Evolutionary conservation across 2,797 vertebrate genomes (phyloP).

Genomic region (Peromyscus eremicus): DNA sequence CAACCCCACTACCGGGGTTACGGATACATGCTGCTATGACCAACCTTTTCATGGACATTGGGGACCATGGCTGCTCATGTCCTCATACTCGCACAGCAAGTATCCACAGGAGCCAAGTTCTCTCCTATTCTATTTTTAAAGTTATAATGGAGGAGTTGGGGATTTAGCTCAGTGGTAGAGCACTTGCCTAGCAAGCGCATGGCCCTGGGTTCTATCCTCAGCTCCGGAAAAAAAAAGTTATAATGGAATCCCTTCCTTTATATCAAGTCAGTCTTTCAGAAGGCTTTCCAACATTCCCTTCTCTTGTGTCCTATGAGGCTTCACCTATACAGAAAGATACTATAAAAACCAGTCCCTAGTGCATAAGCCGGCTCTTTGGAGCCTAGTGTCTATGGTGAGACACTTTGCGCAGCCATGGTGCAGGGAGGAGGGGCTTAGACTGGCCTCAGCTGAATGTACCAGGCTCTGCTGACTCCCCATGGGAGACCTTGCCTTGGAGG

Average conservation of each 20-base stretch:
- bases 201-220: too few species aligned
- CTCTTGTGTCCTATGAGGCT: neutral
- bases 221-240: neutral
- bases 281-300: constrained; percentile 30
- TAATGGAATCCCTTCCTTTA: neutral
- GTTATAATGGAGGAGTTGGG: neutral
- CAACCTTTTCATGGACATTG: neutral
- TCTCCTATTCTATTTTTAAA: neutral
- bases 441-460: too few species aligned
- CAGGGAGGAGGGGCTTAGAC: too few species aligned
- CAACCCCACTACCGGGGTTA: neutral
- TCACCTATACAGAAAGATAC: neutral
- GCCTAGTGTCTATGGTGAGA: too few species aligned
- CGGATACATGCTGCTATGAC: neutral
- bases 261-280: constrained; percentile 31
- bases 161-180: too few species aligned
- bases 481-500: too few species aligned
- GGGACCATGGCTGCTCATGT: neutral
- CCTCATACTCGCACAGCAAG: neutral
- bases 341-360: neutral
- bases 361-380: too few species aligned
- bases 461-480: too few species aligned
- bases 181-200: too few species aligned
- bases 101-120: neutral
- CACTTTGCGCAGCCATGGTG: too few species aligned